Evolutionary conservation across 2,113 vertebrate species (phyloP), one percentile per base, ranked within the genome.

Genomic region (Petrocephalus microphthalmus): DNA sequence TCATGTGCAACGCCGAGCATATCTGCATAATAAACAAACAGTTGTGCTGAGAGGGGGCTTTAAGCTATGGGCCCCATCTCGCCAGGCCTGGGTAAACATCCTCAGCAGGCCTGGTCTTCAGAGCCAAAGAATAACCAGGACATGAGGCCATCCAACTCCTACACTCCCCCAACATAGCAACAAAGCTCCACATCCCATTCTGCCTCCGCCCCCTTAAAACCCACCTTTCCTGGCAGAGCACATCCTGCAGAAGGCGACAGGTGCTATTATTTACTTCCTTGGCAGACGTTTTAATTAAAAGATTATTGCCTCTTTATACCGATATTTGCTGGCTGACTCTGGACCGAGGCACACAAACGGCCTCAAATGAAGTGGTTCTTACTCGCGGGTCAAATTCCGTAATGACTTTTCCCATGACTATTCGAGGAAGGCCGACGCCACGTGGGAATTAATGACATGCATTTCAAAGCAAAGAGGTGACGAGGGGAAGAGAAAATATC

Each of bases 401-500:
- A 15, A 51, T 51, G 47, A n/a, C 49, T 51, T 20, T 25, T 84
- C 52, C 11, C 71, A 78, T 52, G n/a, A 84, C 45, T 51, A 84
- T 52, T 25, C 11, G 25, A 52, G 25, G 84, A 85, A 56, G 5
- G 52, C 25, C 19, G 17, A 86, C 17, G 29, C 37, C 53, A 22
- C 54, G 37, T 17, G 54, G 19, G 20, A 8, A 57, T 60, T 22
- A 56, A 49, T 49, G 37, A 25, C 54, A 37, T 5, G 37, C 37
- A 57, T 53, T 49, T 53, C 45, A 42, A 78, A 88, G 17, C n/a
- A 82, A 42, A 53, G 42, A 47, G 86, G 89, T 71, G 52, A 87
- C 51, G 87, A 87, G 82, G 89, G 90, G 52, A 90, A 89, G 91
- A 87, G n/a, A 53, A 85, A 85, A 33, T 25, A 89, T 87, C 90